Evolutionary conservation across 1,140 invertebrate species (phyloP).

Genomic region (Tribolium madens): DNA sequence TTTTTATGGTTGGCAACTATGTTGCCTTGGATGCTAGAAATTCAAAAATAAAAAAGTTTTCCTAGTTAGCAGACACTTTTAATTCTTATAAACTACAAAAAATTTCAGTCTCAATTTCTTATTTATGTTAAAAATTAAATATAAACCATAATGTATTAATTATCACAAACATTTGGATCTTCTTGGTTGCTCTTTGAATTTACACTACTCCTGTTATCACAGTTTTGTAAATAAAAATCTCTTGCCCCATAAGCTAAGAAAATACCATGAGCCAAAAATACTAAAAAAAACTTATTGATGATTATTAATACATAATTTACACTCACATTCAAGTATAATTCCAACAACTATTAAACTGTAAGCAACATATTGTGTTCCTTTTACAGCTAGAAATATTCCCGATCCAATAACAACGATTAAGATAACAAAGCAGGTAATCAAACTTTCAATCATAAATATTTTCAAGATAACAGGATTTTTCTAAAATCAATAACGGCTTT

Average conservation of each 20-base stretch:
- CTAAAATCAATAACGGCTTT: background rate
- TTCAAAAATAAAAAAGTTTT: too few species aligned
- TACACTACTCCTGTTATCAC: background rate
- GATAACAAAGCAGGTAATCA: background rate
- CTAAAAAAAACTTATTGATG: background rate
- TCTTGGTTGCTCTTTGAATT: background rate
- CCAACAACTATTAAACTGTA: constrained; percentile 15
- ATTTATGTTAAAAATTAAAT: background rate
- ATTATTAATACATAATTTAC: background rate
- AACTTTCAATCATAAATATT: background rate
- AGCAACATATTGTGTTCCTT: constrained; percentile 6
- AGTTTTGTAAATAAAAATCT: background rate
- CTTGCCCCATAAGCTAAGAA: background rate
- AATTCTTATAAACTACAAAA: too few species aligned
- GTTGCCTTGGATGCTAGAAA: too few species aligned
- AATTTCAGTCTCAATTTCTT: background rate
- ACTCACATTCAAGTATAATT: constrained; percentile 13
- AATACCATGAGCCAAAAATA: constrained; percentile 2
- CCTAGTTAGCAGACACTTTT: too few species aligned
- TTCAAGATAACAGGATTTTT: constrained; percentile 20
- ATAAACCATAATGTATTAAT: background rate
- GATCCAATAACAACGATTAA: constrained; percentile 14
- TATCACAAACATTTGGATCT: constrained; percentile 1
- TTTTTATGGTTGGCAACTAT: background rate
- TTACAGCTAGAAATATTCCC: constrained; percentile 20